Evolutionary conservation across 1,140 invertebrate genomes (phyloP).

Genomic region (Drosophila sp.): DNA sequence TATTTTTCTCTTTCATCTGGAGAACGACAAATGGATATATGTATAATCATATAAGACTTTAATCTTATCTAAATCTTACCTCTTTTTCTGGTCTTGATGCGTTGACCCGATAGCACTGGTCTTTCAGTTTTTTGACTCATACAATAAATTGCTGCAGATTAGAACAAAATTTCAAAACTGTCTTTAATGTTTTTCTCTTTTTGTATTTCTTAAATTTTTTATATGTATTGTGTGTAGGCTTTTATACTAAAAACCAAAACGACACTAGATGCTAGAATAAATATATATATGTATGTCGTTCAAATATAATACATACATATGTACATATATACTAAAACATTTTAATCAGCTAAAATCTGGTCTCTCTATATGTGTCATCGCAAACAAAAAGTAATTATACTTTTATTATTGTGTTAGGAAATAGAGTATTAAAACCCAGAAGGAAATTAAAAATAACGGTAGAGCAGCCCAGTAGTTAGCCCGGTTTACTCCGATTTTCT

Average conservation of each 20-base stretch:
- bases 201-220: slow-evolving; percentile 25
- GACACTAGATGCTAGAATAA: slow-evolving; percentile 31
- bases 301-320: too few relatives aligned
- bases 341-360: too few relatives aligned
- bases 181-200: slow-evolving; percentile 25
- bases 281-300: background rate
- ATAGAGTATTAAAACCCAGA: too few relatives aligned
- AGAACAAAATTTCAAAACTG: slow-evolving; percentile 34
- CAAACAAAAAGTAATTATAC: too few relatives aligned
- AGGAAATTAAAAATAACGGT: too few relatives aligned
- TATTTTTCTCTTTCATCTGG: slow-evolving; percentile 99
- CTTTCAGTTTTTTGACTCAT: slow-evolving; percentile 99
- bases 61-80: slow-evolving; percentile 82
- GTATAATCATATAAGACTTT: background rate
- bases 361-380: too few relatives aligned
- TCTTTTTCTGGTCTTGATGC: slow-evolving; percentile 99
- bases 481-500: slow-evolving; percentile 1
- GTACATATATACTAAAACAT: too few relatives aligned
- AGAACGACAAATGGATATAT: background rate
- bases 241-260: slow-evolving; percentile 20
- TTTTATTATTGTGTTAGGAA: too few relatives aligned
- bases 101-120: slow-evolving; percentile 99
- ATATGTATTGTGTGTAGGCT: background rate
- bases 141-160: slow-evolving; percentile 95
- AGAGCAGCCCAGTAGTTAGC: background rate